Evolutionary conservation across 2,797 vertebrate genomes (phyloP).

Genomic region (Myotis vivesi): DNA sequence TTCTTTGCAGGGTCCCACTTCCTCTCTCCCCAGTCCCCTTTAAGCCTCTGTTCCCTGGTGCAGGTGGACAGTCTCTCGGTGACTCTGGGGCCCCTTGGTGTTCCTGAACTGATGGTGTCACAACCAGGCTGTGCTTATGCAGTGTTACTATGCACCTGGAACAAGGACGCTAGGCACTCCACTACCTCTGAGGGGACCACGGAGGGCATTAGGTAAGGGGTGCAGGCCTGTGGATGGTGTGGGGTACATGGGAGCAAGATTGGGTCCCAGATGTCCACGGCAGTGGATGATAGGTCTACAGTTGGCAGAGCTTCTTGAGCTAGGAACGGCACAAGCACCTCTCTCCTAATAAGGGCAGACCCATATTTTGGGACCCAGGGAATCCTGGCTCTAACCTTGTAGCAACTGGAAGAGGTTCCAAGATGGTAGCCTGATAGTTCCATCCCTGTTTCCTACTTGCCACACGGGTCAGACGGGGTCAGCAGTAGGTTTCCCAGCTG

Average conservation of each 20-base stretch:
- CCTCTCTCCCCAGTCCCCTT: too few species aligned
- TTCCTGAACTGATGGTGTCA: slow-evolving; percentile 96
- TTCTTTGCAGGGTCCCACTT: not conserved
- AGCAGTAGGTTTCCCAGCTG: not conserved
- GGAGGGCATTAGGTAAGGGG: slow-evolving; percentile 60
- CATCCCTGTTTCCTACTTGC: not conserved
- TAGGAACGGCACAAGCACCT: not conserved
- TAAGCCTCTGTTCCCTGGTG: not conserved
- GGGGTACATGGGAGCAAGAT: not conserved
- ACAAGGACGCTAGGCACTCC: slow-evolving; percentile 78
- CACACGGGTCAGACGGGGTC: not conserved
- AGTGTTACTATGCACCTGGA: slow-evolving; percentile 94
- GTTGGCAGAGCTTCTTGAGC: not conserved
- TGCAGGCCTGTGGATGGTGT: too few species aligned
- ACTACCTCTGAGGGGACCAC: slow-evolving; percentile 66
- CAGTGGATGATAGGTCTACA: not conserved
- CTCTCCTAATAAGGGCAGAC: not conserved
- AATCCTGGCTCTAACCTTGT: not conserved
- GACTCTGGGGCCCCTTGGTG: slow-evolving; percentile 90
- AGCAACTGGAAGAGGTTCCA: not conserved
- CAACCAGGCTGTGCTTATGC: slow-evolving; percentile 98
- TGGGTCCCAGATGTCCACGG: not conserved
- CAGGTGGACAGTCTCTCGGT: slow-evolving; percentile 98
- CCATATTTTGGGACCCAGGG: not conserved
- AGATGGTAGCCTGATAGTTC: not conserved